Evolutionary conservation across 2,888 invertebrate species (phyloP), one percentile per base, ranked within the genome.

Genomic region (Augochlorella aurata): DNA sequence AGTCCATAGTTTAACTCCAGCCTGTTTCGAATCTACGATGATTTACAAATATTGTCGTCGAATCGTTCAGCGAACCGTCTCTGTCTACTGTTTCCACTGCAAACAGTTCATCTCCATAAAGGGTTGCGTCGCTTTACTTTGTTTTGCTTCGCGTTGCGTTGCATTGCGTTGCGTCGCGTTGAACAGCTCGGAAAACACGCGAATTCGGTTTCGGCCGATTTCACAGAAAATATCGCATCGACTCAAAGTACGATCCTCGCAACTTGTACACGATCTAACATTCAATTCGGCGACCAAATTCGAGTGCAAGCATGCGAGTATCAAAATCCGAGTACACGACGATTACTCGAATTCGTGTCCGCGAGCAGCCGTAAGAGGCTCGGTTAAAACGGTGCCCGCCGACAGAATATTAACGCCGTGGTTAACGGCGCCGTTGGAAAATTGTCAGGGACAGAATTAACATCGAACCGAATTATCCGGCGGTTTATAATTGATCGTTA

Each of bases 41-140:
- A 69, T 54, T 69, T 49, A 69, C 79, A 79, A 81, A 81, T 73
- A 81, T 79, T 65, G 54, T 49, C 78, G 16, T 38, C 47, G 21
- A 61, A 52, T 72, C 61, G 71, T 45, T 65, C 47, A 50, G n/a
- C 50, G 61, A 50, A n/a, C 74, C 10, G 67, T 52, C 58, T 4
- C 29, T 50, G 12, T 12, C 29, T 14, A 12, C 2, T 67, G 63
- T 70, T 70, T 66, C 67, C 65, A 70, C 54, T 8, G 12, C 65
- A 54, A 77, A 47, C 70, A 29, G 52, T 65, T 77, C 65, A 50
- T 45, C 50, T 63, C 63, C 65, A 18, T 65, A 65, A 50, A 65
- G 49, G 24, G 21, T 12, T 16, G 8, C 47, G n/a, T n/a, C 3
- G 38, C 38, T 38, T 38, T 7, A 38, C 65, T 21, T n/a, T 12